phyloP scores from a whole-genome alignment of 1,140 invertebrate species.

The Euschistus heros region DNA sequence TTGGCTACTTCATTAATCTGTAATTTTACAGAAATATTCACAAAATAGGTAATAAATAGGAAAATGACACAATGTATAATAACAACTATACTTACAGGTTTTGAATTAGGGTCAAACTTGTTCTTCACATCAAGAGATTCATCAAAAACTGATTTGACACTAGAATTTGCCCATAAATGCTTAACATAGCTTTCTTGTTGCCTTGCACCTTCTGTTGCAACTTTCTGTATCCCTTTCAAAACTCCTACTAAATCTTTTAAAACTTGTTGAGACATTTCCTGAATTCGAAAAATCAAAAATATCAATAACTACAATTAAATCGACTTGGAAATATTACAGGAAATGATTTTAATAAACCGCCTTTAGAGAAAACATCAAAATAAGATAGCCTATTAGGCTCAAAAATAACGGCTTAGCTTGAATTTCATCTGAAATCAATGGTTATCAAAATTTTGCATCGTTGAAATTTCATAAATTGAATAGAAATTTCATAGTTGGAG shows the following conservation, averaged over 20 bases:
- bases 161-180: constrained; percentile 51
- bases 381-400: too few relatives aligned
- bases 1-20: constrained; percentile 28
- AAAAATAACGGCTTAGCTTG: too few relatives aligned
- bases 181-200: constrained; percentile 43
- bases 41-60: background rate
- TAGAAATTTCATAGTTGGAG: too few relatives aligned
- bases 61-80: background rate
- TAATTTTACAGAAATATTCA: background rate
- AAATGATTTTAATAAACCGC: too few relatives aligned
- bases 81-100: background rate
- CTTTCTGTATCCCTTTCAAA: constrained; percentile 47
- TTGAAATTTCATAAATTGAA: too few relatives aligned
- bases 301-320: too few relatives aligned
- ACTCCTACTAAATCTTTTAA: constrained; percentile 47
- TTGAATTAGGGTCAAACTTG: background rate
- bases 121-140: constrained; percentile 31
- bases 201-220: constrained; percentile 45
- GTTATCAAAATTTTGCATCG: too few relatives aligned
- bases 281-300: too few relatives aligned
- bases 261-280: constrained; percentile 39
- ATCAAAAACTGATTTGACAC: constrained; percentile 37
- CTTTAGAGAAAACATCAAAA: too few relatives aligned
- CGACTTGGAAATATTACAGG: too few relatives aligned
- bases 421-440: too few relatives aligned